Evolutionary conservation across 2,113 vertebrate genomes (phyloP).

Genomic region (Thunnus maccoyii): DNA sequence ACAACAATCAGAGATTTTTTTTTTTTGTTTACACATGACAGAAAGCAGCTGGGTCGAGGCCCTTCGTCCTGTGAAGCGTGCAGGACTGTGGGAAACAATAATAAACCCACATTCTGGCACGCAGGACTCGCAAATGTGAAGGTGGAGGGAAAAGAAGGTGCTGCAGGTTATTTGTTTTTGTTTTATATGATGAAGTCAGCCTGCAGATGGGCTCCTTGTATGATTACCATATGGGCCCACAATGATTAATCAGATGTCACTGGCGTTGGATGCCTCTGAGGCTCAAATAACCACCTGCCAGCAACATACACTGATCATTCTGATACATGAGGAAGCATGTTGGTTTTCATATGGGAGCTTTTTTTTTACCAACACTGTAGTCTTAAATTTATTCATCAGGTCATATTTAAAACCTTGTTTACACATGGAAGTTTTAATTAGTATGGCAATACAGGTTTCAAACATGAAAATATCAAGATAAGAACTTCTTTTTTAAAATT

Average conservation of each 20-base stretch:
- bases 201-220: slow-evolving; percentile 68
- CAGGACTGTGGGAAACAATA: slow-evolving; percentile 13
- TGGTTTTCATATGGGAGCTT: neutral
- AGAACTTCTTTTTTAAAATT: no score
- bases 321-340: neutral
- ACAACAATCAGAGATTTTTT: neutral
- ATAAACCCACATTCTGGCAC: slow-evolving; percentile 7
- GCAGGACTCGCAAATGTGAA: slow-evolving; percentile 43
- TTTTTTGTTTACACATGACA: neutral
- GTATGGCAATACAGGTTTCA: no score
- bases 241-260: slow-evolving; percentile 59
- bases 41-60: slow-evolving; percentile 13
- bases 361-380: neutral
- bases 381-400: neutral
- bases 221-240: slow-evolving; percentile 66
- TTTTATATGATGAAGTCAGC: slow-evolving; percentile 54
- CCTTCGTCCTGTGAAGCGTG: slow-evolving; percentile 18
- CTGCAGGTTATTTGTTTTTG: slow-evolving; percentile 61
- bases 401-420: no score
- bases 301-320: slow-evolving; percentile 20
- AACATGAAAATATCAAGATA: no score
- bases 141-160: slow-evolving; percentile 20
- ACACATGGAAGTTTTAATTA: no score
- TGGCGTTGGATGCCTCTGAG: slow-evolving; percentile 30
- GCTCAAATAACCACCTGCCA: slow-evolving; percentile 46